A percentile compares a stretch with the other conserved stretches of the same genome.
phyloP scores from a whole-genome alignment of 2,113 vertebrate species.

The Gobiocypris rarus region DNA sequence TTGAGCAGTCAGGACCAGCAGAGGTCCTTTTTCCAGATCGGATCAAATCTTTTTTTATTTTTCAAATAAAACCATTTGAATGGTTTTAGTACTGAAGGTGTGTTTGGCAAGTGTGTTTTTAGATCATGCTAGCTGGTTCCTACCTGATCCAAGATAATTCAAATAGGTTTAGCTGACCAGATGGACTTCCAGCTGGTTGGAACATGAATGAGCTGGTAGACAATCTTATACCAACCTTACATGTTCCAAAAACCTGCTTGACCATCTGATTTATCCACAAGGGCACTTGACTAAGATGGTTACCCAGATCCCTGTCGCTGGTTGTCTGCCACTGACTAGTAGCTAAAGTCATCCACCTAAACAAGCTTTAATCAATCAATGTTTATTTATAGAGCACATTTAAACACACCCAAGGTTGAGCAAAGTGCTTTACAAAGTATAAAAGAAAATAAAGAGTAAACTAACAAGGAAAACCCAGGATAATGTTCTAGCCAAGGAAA shows the following conservation, averaged over 20 bases:
- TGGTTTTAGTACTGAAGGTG: no score
- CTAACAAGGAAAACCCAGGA: no score
- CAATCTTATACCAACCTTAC: background rate
- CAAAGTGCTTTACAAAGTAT: background rate
- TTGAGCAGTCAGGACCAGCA: background rate
- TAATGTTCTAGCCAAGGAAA: no score
- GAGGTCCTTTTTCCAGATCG: background rate
- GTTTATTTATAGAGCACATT: background rate
- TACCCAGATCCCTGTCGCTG: background rate
- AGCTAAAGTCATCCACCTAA: background rate
- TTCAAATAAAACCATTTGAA: no score
- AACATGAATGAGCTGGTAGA: constrained; percentile 6
- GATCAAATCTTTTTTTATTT: background rate
- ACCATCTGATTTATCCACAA: constrained; percentile 9
- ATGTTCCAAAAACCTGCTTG: constrained; percentile 17
- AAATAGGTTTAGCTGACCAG: constrained; percentile 6
- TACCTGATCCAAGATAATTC: constrained; percentile 12
- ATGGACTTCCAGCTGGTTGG: constrained; percentile 4
- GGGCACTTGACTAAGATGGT: background rate
- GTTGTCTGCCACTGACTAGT: background rate
- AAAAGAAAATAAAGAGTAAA: no score
- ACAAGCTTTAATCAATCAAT: background rate
- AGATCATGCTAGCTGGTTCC: background rate
- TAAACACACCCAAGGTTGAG: background rate
- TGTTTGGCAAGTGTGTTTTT: background rate